These are phyloP conservation scores for Tarsius wallacei DNA, from an alignment of 2,797 vertebrate genomes.

Conservation along the genomic window DNA sequence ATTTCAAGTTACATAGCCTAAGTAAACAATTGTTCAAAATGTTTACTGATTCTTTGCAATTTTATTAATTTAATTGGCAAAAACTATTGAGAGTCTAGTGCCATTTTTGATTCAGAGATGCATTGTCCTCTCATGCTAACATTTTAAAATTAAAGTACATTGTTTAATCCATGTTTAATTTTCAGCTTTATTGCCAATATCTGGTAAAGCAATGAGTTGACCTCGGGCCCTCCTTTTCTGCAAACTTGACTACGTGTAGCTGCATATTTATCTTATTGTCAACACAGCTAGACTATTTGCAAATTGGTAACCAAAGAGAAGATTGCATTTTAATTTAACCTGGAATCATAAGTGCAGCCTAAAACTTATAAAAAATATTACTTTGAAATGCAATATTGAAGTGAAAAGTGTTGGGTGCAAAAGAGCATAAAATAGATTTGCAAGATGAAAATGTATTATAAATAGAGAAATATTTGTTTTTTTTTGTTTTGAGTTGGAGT, in stretches of 20 bases:
- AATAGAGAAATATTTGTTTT: slow-evolving; percentile 54
- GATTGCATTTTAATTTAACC: slow-evolving; percentile 63
- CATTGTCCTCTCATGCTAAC: not conserved
- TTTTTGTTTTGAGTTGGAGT: no score
- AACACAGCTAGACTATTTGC: not conserved
- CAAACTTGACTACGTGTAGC: not conserved
- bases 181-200: not conserved
- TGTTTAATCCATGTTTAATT: slow-evolving; percentile 17
- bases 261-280: slow-evolving; percentile 29
- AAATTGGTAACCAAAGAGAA: slow-evolving; percentile 34
- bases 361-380: slow-evolving; percentile 48
- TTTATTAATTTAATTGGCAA: slow-evolving; percentile 27
- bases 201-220: not conserved
- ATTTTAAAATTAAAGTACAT: not conserved
- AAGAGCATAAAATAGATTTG: not conserved
- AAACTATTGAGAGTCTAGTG: not conserved
- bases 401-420: not conserved
- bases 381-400: not conserved
- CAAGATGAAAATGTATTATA: slow-evolving; percentile 23
- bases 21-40: not conserved
- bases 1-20: slow-evolving; percentile 18
- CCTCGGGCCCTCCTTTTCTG: not conserved
- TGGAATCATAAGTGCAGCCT: not conserved
- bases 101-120: slow-evolving; percentile 46
- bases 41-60: not conserved